Evolutionary conservation across 1,140 invertebrate species (phyloP).

Genomic region (Drosophila kurseongensis): DNA sequence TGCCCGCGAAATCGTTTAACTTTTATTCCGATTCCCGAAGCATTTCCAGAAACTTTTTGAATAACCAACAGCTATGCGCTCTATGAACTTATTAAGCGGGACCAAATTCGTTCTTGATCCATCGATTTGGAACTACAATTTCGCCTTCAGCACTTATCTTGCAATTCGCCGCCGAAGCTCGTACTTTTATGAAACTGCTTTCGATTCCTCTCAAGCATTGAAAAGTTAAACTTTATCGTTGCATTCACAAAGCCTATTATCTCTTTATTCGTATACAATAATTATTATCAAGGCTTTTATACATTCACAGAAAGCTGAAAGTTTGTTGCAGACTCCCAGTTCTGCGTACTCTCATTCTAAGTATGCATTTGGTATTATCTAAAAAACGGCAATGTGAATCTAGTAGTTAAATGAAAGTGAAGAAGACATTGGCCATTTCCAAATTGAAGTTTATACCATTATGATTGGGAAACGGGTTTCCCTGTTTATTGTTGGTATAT

Average conservation of each 20-base stretch:
- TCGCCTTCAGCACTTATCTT: conserved; percentile 52
- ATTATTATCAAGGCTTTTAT: conserved; percentile 67
- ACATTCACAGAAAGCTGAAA: conserved; percentile 54
- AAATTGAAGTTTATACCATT: conserved; percentile 62
- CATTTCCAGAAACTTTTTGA: conserved; percentile 43
- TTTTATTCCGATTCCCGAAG: conserved; percentile 44
- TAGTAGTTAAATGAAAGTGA: conserved; percentile 26
- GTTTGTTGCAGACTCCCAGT: background rate
- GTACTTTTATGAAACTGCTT: conserved; percentile 50
- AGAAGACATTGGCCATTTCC: conserved; percentile 40
- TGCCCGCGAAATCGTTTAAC: conserved; percentile 91
- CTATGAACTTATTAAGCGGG: conserved; percentile 59
- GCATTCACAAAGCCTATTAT: conserved; percentile 42
- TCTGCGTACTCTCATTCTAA: conserved; percentile 63
- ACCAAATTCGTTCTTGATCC: conserved; percentile 67
- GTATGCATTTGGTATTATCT: conserved; percentile 67
- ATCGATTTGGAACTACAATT: conserved; percentile 39
- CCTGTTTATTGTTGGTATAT: conserved; percentile 68
- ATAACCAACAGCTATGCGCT: conserved; percentile 35
- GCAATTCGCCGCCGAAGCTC: conserved; percentile 30
- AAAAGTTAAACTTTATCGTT: conserved; percentile 70
- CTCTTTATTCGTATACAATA: conserved; percentile 62
- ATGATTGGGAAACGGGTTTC: conserved; percentile 54
- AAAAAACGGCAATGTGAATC: conserved; percentile 50
- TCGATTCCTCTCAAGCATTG: conserved; percentile 62